Evolutionary conservation across 2,113 vertebrate species (phyloP).

Genomic region (Chamaea fasciata): DNA sequence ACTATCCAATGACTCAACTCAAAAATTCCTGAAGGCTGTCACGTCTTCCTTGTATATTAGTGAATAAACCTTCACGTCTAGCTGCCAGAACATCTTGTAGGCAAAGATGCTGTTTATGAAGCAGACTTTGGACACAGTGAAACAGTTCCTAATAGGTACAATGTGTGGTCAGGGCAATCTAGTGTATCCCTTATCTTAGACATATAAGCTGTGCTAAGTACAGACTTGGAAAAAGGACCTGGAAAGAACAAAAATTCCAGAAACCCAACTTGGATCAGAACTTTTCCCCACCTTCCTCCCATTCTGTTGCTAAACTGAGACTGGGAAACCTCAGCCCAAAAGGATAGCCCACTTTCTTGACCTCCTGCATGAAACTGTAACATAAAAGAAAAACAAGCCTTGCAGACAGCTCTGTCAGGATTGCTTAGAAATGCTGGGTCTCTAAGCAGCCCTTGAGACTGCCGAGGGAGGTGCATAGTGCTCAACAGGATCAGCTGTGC

Average conservation of each 20-base stretch:
- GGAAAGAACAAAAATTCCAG: neutral
- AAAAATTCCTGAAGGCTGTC: neutral
- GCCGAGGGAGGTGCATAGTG: neutral
- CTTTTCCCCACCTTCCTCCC: neutral
- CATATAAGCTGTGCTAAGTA: neutral
- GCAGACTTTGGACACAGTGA: neutral
- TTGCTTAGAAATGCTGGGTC: neutral
- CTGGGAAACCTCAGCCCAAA: neutral
- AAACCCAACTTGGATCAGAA: neutral
- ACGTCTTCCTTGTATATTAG: neutral
- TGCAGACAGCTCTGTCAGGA: neutral
- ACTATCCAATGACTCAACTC: slow-evolving; percentile 25
- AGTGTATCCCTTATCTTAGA: neutral
- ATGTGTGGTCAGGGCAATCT: neutral
- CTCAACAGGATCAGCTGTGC: neutral
- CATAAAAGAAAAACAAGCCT: neutral
- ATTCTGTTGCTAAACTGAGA: neutral
- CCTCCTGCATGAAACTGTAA: neutral
- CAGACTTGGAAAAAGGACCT: neutral
- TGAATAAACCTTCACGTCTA: slow-evolving; percentile 20
- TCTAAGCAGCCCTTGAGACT: neutral
- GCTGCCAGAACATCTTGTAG: neutral
- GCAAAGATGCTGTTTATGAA: neutral
- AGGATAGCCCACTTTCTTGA: neutral
- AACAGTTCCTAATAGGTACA: neutral